phyloP scores from a whole-genome alignment of 2,797 vertebrate genomes.

The Ceyx erithaca region DNA sequence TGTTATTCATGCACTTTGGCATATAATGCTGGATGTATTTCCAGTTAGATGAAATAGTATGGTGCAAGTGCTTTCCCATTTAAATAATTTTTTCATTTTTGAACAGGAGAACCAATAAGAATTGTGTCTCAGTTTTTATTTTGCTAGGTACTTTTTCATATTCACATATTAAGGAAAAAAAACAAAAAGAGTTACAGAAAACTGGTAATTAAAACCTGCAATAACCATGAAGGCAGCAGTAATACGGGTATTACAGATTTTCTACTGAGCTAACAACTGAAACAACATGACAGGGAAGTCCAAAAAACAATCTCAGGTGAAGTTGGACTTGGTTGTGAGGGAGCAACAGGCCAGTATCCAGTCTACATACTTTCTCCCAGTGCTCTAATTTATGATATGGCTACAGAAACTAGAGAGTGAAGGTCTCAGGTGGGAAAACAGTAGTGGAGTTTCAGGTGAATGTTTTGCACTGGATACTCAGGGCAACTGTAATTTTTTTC shows the following conservation, averaged over 20 bases:
- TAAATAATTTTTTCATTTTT: neutral
- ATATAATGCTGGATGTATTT: neutral
- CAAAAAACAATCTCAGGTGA: neutral
- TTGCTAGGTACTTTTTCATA: neutral
- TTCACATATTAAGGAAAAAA: neutral
- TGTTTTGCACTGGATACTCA: neutral
- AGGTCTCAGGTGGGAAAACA: neutral
- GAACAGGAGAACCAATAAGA: neutral
- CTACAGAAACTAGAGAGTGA: neutral
- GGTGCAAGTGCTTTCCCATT: neutral
- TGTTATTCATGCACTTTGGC: neutral
- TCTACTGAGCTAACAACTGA: neutral
- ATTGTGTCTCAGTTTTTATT: neutral
- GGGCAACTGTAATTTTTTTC: neutral
- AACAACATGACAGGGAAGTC: neutral
- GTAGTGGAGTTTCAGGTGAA: neutral
- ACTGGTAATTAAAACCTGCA: neutral
- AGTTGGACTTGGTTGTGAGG: neutral
- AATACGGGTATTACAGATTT: neutral
- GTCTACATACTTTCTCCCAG: neutral
- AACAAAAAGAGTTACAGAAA: neutral
- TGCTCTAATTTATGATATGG: neutral
- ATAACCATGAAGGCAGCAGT: neutral
- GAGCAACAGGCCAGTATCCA: neutral
- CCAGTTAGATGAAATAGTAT: neutral